Base-by-base conservation (phyloP, 1,140 invertebrate species). In the Drosophila teissieri region DNA sequence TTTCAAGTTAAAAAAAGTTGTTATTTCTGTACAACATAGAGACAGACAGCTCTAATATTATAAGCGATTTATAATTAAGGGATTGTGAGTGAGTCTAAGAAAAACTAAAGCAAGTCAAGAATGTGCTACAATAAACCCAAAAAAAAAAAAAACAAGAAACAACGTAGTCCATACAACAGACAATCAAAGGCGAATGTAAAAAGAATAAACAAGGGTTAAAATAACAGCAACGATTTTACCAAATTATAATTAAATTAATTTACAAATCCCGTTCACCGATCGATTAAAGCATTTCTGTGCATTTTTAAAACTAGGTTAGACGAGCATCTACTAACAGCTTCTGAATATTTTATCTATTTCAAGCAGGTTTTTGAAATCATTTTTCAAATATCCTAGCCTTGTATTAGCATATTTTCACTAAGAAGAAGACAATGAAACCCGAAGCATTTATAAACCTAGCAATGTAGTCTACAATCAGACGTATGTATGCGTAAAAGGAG, bases 21-120 rank as follows among this genome's bases (percentile, higher is more conserved):
- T 54, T 51, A 55, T 70, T 55, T 52, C 54, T 68, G 53, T 69
- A 64, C 77, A 78, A 61, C 54, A 73, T 55, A 79, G 60, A 86
- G 39, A 77, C 52, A 83, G 65, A 79, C 58, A 73, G 46, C 42
- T 74, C 64, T 70, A 79, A 51, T 73, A 56, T 46, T 64, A 61
- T 51, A 52, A 68, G 54, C 37, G 12, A 34, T 73, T 34, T 78
- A 65, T 46, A 39, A 56, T 76, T 77, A 65, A 65, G 46, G 36
- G n/a, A 44, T 72, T 40, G n/a, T 58, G 22, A 74, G 36, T 48
- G 54, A 74, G 69, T 56, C 72, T 77, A 77, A 73, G 65, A 60
- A 55, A 58, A 83, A 77, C 55, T 65, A 58, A 85, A 78, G 63
- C 78, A 82, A 44, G 54, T 78, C 53, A 75, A 57, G 37, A 70